Base-by-base conservation (phyloP, 2,113 vertebrate species). In the Passerina amoena region DNA sequence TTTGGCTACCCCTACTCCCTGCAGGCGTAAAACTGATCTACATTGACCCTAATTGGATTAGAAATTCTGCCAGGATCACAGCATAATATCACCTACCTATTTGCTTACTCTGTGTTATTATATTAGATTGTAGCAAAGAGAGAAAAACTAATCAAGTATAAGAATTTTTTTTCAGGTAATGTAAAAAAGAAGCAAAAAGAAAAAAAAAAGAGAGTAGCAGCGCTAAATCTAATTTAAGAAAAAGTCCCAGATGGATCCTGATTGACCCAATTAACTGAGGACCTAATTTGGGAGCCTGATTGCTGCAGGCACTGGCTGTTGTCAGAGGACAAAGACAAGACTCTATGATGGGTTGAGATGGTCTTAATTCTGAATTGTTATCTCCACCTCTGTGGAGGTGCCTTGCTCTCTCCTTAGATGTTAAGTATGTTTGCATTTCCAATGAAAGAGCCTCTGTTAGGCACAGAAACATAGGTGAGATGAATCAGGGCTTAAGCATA, bases 221-320 rank as follows among this genome's bases (percentile, higher is more conserved):
- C 14, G 10, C 7, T 88, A 79, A 69, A 71, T 86, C 92, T 71
- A 94, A 83, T 93, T 96, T 88, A 75, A 90, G 87, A 73, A 59
- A 82, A 82, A 38, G 28, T 61, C 90, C 50, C 76, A 92, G 40
- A 65, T 42, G 59, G 50, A 38, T 88, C 64, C 21, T 69, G 42
- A 50, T 72, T 92, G 82, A 96, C 92, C 92, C 71, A 94, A 65
- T 96, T 97, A 96, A 93, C 42, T 70, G 64, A 92, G 50, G 59
- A 86, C 21, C 79, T 93, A 90, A 92, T 93, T 83, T 93, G 45
- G n/a, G 10, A 93, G 3, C 7, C 42, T 27, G 54, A 92, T 66
- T 86, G 38, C 79, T 95, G 31, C 40, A 87, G 85, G 87, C 85
- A 71, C 48, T 56, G 40, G 31, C 64, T 83, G 42, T 45, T 93